Percentiles rank a stretch among this genome's conserved stretches.
phyloP scores from a whole-genome alignment of 2,888 invertebrate genomes.

The Eubasilissa splendida region DNA sequence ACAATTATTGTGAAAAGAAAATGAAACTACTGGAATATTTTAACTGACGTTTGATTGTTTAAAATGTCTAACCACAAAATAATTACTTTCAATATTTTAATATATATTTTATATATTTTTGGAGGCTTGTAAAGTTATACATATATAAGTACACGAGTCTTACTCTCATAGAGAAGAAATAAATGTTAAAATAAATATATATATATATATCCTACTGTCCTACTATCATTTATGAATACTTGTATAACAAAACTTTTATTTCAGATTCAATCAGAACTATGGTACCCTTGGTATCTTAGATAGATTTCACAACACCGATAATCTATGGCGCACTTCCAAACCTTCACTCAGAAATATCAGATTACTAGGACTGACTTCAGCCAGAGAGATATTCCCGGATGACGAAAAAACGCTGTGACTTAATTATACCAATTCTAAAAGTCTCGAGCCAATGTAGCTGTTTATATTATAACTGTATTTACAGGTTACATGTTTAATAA shows the following conservation, averaged over 20 bases:
- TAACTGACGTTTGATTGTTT: too few species aligned
- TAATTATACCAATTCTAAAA: neutral
- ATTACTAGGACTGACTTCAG: constrained; percentile 79
- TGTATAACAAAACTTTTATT: constrained; percentile 52
- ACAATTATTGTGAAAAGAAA: too few species aligned
- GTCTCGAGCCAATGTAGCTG: neutral
- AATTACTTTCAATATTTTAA: too few species aligned
- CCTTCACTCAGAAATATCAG: constrained; percentile 81
- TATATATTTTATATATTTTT: too few species aligned
- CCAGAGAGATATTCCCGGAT: constrained; percentile 80
- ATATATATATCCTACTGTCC: too few species aligned
- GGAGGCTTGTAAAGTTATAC: too few species aligned
- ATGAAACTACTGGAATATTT: too few species aligned
- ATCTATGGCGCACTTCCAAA: constrained; percentile 80
- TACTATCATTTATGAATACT: too few species aligned
- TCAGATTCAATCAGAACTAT: constrained; percentile 87
- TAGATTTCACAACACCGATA: constrained; percentile 87
- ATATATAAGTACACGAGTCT: too few species aligned
- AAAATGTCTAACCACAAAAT: too few species aligned
- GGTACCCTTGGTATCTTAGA: constrained; percentile 88
- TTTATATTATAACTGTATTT: neutral
- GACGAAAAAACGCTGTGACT: constrained; percentile 35
- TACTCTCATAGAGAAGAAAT: too few species aligned
- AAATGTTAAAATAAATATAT: too few species aligned
- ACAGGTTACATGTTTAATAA: neutral